Evolutionary conservation across 2,113 vertebrate genomes (phyloP), one percentile per base, ranked within the genome.

Genomic region (Callospermophilus lateralis): DNA sequence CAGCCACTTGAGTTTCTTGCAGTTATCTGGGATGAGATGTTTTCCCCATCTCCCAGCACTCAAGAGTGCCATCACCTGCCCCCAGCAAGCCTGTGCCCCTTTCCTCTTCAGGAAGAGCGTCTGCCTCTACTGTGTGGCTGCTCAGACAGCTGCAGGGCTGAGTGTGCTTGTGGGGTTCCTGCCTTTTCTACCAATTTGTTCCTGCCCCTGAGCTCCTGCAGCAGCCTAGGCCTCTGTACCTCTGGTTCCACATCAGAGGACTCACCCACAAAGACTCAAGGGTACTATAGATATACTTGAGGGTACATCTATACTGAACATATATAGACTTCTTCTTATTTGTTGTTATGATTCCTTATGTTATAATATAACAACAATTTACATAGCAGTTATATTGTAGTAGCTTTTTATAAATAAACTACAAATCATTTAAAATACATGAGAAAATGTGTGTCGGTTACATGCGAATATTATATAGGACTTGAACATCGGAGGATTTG

Each of bases 21-120:
- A 30, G 32, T 19, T 83, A 58, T 11, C 85, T 73, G 6, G 12
- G 0, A 0, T 5, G 13, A 65, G 58, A 37, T 77, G 16, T 1
- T 30, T 53, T 74, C 63, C 39, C 6, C 15, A 63, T 42, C 58
- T 72, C 48, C 48, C 1, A 0, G 74, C 28, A 19, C 17, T 88
- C 24, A 4, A 6, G 10, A 22, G 0, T 4, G 34, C 4, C 2
- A 1, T 2, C 68, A 34, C 55, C 15, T 28, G n/a, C 67, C 68
- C 30, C 24, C 37, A 63, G 72, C 3, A 22, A 4, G 7, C 34
- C 5, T 34, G 3, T 8, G 0, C 42, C 37, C 30, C 67, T 72
- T 45, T 70, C 6, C 1, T 42, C 76, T 72, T 2, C 32, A 1
- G 0, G 9, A 51, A 45, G 34, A 58, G 1, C 22, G 13, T 37